Conservation (phyloP, 2,797 vertebrate species). For the Glyptemys insculpta region DNA sequence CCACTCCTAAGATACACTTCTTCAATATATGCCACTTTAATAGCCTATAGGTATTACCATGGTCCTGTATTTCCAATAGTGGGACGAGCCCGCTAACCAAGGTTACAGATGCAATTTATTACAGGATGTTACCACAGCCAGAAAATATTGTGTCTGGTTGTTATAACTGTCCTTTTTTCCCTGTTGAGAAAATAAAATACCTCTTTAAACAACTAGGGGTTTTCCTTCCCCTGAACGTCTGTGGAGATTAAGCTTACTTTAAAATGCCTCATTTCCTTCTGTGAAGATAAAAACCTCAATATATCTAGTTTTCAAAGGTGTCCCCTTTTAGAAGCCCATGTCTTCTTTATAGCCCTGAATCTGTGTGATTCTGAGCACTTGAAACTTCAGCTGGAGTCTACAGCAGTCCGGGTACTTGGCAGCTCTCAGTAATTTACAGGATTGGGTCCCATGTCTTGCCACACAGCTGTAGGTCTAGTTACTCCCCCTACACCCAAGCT, state of each 20-base stretch:
- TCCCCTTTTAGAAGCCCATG: not conserved
- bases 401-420: conserved; percentile 19
- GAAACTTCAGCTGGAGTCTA: conserved; percentile 49
- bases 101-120: conserved; percentile 74
- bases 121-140: conserved; percentile 73
- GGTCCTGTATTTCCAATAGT: conserved; percentile 75
- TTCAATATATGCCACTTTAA: conserved; percentile 68
- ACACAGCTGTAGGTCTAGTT: not conserved
- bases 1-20: conserved; percentile 68
- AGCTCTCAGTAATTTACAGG: not conserved
- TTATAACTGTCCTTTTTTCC: conserved; percentile 71
- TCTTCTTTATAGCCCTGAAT: conserved; percentile 35
- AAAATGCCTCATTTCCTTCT: conserved; percentile 64
- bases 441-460: not conserved
- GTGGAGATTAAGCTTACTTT: conserved; percentile 71
- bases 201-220: conserved; percentile 54
- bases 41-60: conserved; percentile 76
- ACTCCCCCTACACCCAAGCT: not conserved
- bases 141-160: conserved; percentile 62
- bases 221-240: conserved; percentile 61
- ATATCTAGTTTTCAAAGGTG: conserved; percentile 56
- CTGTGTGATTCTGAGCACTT: not conserved
- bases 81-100: conserved; percentile 65
- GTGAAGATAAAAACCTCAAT: conserved; percentile 47
- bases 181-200: conserved; percentile 74